Percentiles rank a stretch among this genome's conserved stretches.
Conservation (phyloP, 2,113 vertebrate genomes). For the Macrotus californicus region DNA sequence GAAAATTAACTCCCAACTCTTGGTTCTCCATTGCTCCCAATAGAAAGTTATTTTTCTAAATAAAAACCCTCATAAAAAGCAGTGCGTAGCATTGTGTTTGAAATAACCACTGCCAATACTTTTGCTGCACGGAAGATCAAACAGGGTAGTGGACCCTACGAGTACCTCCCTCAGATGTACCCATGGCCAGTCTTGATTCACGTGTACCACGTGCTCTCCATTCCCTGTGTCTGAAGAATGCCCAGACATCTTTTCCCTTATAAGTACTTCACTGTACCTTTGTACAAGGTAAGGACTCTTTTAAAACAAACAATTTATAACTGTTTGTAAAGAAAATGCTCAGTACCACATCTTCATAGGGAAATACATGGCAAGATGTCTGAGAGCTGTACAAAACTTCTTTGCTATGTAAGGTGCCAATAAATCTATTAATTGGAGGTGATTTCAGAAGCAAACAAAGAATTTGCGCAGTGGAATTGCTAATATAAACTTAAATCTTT, state of each 20-base stretch:
- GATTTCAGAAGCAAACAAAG: conserved; percentile 57
- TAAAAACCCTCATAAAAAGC: neutral
- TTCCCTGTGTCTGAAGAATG: neutral
- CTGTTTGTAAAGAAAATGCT: neutral
- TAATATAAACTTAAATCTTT: conserved; percentile 53
- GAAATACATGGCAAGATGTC: conserved; percentile 12
- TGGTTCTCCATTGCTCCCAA: neutral
- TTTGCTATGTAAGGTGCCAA: neutral
- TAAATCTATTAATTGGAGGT: conserved; percentile 53
- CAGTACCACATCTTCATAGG: neutral
- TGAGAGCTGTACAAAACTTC: conserved; percentile 16
- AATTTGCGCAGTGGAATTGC: conserved; percentile 40
- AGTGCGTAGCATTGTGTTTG: neutral
- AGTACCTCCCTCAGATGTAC: neutral
- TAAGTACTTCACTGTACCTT: neutral
- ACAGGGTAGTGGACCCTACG: fast-evolving
- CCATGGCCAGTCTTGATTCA: neutral
- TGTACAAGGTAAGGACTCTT: neutral
- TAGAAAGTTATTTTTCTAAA: neutral
- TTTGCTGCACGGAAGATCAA: neutral
- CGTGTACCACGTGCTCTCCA: neutral
- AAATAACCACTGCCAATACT: neutral
- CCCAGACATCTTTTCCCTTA: neutral
- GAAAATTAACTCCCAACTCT: neutral
- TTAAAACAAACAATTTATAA: neutral